A percentile compares a stretch with the other conserved stretches of the same genome.
Evolutionary conservation across 2,888 invertebrate genomes (phyloP).

Genomic region (Mesorhabditis belari): DNA sequence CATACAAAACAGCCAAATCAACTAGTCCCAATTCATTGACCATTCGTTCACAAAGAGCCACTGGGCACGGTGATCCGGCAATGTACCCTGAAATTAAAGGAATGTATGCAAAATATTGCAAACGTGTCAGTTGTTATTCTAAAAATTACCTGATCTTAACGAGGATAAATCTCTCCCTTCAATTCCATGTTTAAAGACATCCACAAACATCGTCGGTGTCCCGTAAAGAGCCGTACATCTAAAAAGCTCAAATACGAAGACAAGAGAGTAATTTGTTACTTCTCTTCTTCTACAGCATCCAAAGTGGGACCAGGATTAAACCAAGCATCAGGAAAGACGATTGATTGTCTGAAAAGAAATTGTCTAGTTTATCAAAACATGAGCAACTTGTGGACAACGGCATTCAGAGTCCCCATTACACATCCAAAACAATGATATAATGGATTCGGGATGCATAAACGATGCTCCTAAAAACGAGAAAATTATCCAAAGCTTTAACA

Average conservation of each 20-base stretch:
- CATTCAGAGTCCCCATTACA: slow-evolving; percentile 62
- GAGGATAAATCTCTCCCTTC: neutral
- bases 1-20: slow-evolving; percentile 9
- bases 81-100: slow-evolving; percentile 63
- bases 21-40: slow-evolving; percentile 54
- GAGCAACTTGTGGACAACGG: slow-evolving; percentile 57
- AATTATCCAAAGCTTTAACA: no score
- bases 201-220: slow-evolving; percentile 58
- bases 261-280: slow-evolving; percentile 60
- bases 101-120: no score
- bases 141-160: neutral
- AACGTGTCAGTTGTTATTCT: no score
- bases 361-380: slow-evolving; percentile 15
- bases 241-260: no score
- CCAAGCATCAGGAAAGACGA: slow-evolving; percentile 54
- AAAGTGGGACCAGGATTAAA: slow-evolving; percentile 64
- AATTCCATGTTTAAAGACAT: slow-evolving; percentile 52
- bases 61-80: slow-evolving; percentile 69
- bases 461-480: slow-evolving; percentile 15
- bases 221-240: slow-evolving; percentile 56
- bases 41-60: slow-evolving; percentile 56
- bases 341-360: slow-evolving; percentile 34
- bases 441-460: slow-evolving; percentile 43
- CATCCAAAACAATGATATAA: slow-evolving; percentile 70
- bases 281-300: slow-evolving; percentile 65